phyloP scores from a whole-genome alignment of 2,888 invertebrate species.

The Lepidocyrtoides sp. region DNA sequence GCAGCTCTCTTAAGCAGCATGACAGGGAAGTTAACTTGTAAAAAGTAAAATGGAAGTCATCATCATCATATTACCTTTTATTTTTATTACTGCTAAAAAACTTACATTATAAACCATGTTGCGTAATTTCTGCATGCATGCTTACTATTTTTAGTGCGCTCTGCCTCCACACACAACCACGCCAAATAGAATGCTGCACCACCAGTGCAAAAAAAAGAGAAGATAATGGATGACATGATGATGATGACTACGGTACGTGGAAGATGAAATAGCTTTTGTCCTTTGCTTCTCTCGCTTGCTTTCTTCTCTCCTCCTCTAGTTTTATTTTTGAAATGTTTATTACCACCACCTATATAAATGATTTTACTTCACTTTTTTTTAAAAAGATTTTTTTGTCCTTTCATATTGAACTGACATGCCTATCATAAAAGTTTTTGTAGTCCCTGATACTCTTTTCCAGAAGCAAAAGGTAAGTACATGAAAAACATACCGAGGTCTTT shows the following conservation, averaged over 20 bases:
- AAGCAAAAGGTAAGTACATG: constrained; percentile 14
- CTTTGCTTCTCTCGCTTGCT: too few species aligned
- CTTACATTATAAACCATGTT: constrained; percentile 35
- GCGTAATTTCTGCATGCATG: constrained; percentile 44
- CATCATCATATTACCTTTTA: constrained; percentile 59
- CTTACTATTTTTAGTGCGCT: constrained; percentile 46
- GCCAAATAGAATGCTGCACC: background rate
- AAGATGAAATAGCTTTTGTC: constrained; percentile 59
- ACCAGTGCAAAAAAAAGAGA: constrained; percentile 54
- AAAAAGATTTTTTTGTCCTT: constrained; percentile 57
- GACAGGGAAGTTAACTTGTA: too few species aligned
- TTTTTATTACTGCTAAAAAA: constrained; percentile 48
- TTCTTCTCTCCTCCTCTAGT: constrained; percentile 8
- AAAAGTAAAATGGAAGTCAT: constrained; percentile 32
- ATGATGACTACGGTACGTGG: constrained; percentile 9
- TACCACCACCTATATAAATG: constrained; percentile 32
- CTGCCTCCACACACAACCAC: background rate
- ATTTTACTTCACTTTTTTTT: constrained; percentile 57
- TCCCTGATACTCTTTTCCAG: constrained; percentile 10
- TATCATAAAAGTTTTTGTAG: background rate
- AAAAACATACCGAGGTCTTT: too few species aligned
- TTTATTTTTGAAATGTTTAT: constrained; percentile 49
- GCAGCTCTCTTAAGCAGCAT: too few species aligned
- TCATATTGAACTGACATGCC: background rate
- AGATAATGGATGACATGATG: constrained; percentile 45